phyloP scores from a whole-genome alignment of 2,888 invertebrate species.

The Mesochorus sp. region DNA sequence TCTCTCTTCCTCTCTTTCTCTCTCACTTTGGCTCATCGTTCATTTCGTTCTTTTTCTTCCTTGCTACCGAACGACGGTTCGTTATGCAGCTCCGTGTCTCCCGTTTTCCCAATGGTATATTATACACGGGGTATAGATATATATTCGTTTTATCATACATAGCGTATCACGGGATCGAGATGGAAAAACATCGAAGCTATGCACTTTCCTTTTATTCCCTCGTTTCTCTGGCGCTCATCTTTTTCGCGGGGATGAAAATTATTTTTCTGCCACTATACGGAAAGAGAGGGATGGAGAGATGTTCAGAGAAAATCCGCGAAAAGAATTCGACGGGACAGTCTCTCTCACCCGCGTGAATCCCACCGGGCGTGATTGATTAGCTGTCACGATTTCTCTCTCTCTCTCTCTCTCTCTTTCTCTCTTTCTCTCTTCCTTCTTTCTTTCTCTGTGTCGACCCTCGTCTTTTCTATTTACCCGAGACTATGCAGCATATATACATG shows the following conservation, averaged over 20 bases:
- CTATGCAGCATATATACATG: conserved; percentile 1
- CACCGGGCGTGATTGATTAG: conserved; percentile 63
- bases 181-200: conserved; percentile 44
- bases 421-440: conserved; percentile 6
- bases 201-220: conserved; percentile 25
- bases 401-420: conserved; percentile 19
- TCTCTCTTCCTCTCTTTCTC: conserved; percentile 22
- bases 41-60: conserved; percentile 27
- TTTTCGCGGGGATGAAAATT: conserved; percentile 52
- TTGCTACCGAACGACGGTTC: conserved; percentile 58
- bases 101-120: conserved; percentile 16
- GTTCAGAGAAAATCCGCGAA: conserved; percentile 57
- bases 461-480: conserved; percentile 57
- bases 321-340: conserved; percentile 61
- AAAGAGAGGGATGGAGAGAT: conserved; percentile 55
- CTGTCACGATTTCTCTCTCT: conserved; percentile 43
- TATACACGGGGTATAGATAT: not conserved
- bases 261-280: conserved; percentile 55
- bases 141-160: not conserved
- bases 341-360: conserved; percentile 43
- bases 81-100: conserved; percentile 58
- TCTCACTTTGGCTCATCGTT: conserved; percentile 47
- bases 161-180: conserved; percentile 31
- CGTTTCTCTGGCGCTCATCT: conserved; percentile 28
- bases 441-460: conserved; percentile 36